These are phyloP conservation scores for Aphaenogaster ashmeadi DNA, from an alignment of 1,140 invertebrate genomes.

Conservation along the genomic window DNA sequence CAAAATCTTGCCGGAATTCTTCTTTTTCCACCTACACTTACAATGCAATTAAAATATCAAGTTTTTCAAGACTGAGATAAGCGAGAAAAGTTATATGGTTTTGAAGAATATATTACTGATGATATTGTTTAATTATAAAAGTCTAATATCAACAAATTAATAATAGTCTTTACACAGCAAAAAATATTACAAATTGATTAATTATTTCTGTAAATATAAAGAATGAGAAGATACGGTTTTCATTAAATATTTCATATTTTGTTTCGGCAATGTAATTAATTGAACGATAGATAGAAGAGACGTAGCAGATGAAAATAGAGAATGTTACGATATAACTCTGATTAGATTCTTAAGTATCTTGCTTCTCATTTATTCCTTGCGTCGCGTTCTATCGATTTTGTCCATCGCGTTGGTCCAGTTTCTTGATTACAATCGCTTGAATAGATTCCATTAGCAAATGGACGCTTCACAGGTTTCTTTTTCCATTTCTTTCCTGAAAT, in stretches of 20 bases:
- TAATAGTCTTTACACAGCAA: background rate
- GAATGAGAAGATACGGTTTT: background rate
- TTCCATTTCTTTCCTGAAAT: slow-evolving; percentile 35
- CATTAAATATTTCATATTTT: background rate
- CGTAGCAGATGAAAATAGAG: background rate
- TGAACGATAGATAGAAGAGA: background rate
- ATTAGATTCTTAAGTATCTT: background rate
- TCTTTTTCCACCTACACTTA: slow-evolving; percentile 12
- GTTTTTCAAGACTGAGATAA: background rate
- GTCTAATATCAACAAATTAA: background rate
- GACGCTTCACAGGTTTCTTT: background rate
- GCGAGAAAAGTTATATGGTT: background rate
- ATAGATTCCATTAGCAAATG: slow-evolving; percentile 11
- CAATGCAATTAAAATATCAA: background rate
- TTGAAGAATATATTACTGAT: background rate
- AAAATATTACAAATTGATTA: background rate
- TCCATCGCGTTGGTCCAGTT: background rate
- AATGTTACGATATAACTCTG: background rate
- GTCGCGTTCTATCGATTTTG: slow-evolving; percentile 16
- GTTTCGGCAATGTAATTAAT: background rate
- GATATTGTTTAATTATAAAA: background rate
- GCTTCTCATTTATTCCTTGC: slow-evolving; percentile 16
- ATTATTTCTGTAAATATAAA: background rate
- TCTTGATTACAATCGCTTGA: slow-evolving; percentile 11
- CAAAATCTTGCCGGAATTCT: slow-evolving; percentile 17